phyloP scores from a whole-genome alignment of 2,888 invertebrate genomes.

The Timandra comae region DNA sequence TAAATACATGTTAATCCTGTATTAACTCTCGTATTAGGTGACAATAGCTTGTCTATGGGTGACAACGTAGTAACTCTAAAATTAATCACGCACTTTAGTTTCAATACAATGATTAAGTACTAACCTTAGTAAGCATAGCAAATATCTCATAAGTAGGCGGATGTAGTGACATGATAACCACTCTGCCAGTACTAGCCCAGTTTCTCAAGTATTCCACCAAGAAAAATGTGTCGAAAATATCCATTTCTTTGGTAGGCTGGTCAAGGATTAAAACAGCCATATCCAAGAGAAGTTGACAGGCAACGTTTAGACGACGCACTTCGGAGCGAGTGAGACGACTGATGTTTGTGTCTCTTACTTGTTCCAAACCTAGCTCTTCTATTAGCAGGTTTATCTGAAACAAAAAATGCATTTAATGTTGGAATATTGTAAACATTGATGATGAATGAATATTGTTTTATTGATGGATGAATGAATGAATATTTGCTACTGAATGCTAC shows the following conservation, averaged over 20 bases:
- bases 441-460: no score
- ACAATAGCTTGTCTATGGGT: no score
- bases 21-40: no score
- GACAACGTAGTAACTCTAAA: no score
- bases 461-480: no score
- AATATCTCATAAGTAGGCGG: conserved; percentile 97
- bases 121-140: conserved; percentile 89
- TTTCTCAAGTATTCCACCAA: conserved; percentile 94
- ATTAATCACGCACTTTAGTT: no score
- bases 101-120: conserved; percentile 2
- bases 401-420: background rate
- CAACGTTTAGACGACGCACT: conserved; percentile 89
- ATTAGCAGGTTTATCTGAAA: conserved; percentile 90
- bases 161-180: conserved; percentile 93
- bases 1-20: no score
- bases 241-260: conserved; percentile 92
- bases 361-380: conserved; percentile 93
- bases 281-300: conserved; percentile 90
- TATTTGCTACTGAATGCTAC: no score
- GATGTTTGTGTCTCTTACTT: conserved; percentile 91
- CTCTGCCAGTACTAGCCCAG: conserved; percentile 88
- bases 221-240: conserved; percentile 97
- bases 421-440: no score
- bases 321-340: conserved; percentile 92
- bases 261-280: conserved; percentile 91